Percentiles rank a stretch among this genome's conserved stretches.
Evolutionary conservation across 2,113 vertebrate genomes (phyloP).

Genomic region (Caranx melampygus): DNA sequence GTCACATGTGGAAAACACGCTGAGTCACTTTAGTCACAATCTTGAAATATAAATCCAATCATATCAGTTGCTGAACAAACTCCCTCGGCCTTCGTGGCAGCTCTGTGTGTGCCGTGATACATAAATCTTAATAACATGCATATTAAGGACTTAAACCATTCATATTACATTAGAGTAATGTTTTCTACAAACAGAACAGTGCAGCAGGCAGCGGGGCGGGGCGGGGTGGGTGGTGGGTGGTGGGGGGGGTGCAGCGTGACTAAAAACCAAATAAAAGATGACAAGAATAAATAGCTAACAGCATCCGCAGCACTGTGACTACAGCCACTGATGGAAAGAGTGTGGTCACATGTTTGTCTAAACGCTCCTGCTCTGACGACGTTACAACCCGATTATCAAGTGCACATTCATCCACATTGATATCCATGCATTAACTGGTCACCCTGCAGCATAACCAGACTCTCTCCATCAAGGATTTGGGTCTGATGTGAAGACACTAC

Average conservation of each 20-base stretch:
- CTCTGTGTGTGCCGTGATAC: background rate
- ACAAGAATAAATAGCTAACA: constrained; percentile 11
- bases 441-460: constrained; percentile 45
- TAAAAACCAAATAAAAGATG: constrained; percentile 9
- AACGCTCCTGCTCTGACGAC: background rate
- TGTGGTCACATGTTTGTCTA: constrained; percentile 31
- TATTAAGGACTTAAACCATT: background rate
- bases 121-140: constrained; percentile 30
- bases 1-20: background rate
- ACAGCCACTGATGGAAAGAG: constrained; percentile 62
- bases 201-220: constrained; percentile 15
- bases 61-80: background rate
- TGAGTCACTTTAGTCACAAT: background rate
- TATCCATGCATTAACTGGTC: background rate
- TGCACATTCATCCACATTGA: background rate
- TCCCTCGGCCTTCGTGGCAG: background rate
- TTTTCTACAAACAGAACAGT: constrained; percentile 13
- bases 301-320: constrained; percentile 24
- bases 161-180: constrained; percentile 7
- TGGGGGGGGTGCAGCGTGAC: constrained; percentile 28
- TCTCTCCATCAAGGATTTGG: constrained; percentile 55
- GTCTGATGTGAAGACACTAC: constrained; percentile 51
- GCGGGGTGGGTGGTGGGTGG: too few relatives aligned
- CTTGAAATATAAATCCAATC: background rate
- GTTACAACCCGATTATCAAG: background rate